Conservation (phyloP, 1,140 invertebrate genomes). For the Ectropis grisescens region DNA sequence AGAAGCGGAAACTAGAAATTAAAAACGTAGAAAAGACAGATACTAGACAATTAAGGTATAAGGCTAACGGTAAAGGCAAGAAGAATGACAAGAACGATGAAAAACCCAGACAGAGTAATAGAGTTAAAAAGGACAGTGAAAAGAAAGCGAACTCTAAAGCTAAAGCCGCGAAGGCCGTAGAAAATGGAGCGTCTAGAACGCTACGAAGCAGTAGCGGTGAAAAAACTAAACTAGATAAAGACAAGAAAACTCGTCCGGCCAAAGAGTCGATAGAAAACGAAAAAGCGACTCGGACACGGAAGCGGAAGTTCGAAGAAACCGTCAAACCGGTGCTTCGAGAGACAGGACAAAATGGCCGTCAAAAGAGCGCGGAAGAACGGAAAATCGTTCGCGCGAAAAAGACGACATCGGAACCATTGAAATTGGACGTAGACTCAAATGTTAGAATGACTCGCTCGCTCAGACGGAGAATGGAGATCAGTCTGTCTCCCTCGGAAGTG, state of each 20-base stretch:
- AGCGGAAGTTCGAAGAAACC: slow-evolving; percentile 37
- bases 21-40: slow-evolving; percentile 3
- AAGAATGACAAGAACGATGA: slow-evolving; percentile 9
- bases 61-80: too few species aligned
- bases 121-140: slow-evolving; percentile 16
- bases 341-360: slow-evolving; percentile 48
- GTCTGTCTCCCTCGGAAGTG: slow-evolving; percentile 42
- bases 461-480: slow-evolving; percentile 36
- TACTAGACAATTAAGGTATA: too few species aligned
- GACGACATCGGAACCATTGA: slow-evolving; percentile 15
- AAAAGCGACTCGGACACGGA: slow-evolving; percentile 30
- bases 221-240: too few species aligned
- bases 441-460: slow-evolving; percentile 49
- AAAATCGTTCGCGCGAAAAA: slow-evolving; percentile 35
- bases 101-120: too few species aligned
- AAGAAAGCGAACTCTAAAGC: not conserved
- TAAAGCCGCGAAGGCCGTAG: too few species aligned
- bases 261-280: slow-evolving; percentile 62
- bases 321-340: slow-evolving; percentile 46
- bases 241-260: slow-evolving; percentile 11
- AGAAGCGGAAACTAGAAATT: slow-evolving; percentile 38
- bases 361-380: slow-evolving; percentile 23
- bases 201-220: not conserved
- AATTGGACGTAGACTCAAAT: slow-evolving; percentile 17
- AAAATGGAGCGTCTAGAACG: too few species aligned